Evolutionary conservation across 2,113 vertebrate genomes (phyloP).

Genomic region (Serilophus lunatus): DNA sequence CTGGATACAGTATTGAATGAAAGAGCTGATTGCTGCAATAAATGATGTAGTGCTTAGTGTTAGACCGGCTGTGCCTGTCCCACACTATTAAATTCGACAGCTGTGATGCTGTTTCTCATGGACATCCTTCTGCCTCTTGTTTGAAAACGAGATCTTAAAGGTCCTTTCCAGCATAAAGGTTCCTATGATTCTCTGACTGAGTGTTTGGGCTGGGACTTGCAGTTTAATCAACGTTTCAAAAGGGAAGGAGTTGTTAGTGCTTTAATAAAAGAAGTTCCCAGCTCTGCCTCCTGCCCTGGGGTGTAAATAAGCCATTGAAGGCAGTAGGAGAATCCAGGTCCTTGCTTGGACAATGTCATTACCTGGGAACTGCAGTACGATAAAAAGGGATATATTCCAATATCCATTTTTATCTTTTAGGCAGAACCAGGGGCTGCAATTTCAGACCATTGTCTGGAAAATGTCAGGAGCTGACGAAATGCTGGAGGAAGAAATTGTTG

Average conservation of each 20-base stretch:
- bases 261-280: neutral
- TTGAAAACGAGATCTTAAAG: neutral
- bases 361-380: neutral
- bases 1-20: neutral
- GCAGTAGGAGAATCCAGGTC: neutral
- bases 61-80: neutral
- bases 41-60: neutral
- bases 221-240: neutral
- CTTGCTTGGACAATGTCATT: neutral
- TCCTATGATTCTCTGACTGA: accelerated
- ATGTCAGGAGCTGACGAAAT: neutral
- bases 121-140: neutral
- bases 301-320: accelerated
- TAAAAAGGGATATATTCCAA: neutral
- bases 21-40: neutral
- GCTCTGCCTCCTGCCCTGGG: neutral
- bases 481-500: neutral
- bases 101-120: neutral
- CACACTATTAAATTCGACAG: accelerated
- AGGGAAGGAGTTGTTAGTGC: neutral
- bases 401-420: neutral
- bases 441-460: neutral
- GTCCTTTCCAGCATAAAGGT: neutral
- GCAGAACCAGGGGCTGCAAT: neutral
- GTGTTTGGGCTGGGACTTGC: neutral